Percentiles rank a stretch among this genome's conserved stretches.
phyloP scores from a whole-genome alignment of 2,113 vertebrate species.

The Bubo blakistoni region DNA sequence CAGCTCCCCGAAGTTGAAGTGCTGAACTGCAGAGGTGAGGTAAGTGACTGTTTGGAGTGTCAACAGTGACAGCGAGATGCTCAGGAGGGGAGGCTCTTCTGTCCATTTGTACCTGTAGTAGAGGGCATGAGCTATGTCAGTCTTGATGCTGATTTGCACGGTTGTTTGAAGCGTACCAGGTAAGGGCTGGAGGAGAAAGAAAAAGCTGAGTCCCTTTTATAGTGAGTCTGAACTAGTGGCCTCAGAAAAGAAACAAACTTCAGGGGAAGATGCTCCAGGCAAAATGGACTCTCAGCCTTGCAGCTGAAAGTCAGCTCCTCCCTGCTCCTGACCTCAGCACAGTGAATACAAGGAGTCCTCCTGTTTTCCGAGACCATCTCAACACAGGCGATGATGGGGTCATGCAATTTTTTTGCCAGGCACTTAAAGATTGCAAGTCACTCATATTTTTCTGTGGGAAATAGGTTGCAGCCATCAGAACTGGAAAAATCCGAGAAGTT shows the following conservation, averaged over 20 bases:
- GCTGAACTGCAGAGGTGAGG: not conserved
- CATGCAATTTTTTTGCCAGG: not conserved
- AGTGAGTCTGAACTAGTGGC: not conserved
- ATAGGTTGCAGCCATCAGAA: not conserved
- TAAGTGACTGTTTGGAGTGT: not conserved
- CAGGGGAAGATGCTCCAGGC: not conserved
- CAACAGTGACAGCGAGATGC: not conserved
- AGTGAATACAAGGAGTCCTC: not conserved
- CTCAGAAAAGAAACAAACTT: not conserved
- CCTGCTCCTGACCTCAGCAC: not conserved
- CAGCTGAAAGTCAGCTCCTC: not conserved
- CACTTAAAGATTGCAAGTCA: not conserved
- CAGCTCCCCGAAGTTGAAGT: not conserved
- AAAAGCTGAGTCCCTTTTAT: not conserved
- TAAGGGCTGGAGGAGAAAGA: not conserved
- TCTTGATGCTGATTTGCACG: not conserved
- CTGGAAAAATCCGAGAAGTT: accelerated
- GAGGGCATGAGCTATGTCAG: not conserved
- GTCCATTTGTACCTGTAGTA: too few relatives aligned
- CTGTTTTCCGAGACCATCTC: not conserved
- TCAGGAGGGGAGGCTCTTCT: not conserved
- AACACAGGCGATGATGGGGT: too few relatives aligned
- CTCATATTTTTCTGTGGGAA: not conserved
- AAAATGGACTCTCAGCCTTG: not conserved
- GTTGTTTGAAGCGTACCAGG: not conserved